A percentile compares a stretch with the other conserved stretches of the same genome.
Conservation (phyloP, 2,888 invertebrate genomes). For the Orthonychiurus folsomi region DNA sequence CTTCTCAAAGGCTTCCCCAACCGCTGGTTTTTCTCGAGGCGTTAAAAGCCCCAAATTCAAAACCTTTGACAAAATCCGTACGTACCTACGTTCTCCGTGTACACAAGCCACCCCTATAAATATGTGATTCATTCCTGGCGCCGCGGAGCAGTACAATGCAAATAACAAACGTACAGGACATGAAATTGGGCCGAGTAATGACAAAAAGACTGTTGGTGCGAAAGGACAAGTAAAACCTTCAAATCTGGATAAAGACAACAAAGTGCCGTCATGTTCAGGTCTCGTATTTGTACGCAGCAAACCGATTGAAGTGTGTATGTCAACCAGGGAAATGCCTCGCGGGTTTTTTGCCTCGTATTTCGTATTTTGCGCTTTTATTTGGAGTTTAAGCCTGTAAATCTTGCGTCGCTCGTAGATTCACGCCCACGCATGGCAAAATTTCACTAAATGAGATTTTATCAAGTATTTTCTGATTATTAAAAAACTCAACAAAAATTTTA, state of each 20-base stretch:
- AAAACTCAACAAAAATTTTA: neutral
- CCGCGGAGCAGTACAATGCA: neutral
- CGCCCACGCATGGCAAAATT: no score
- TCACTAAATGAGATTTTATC: no score
- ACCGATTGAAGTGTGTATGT: neutral
- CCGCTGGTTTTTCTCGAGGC: slow-evolving; percentile 2
- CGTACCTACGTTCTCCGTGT: no score
- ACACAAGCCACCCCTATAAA: neutral
- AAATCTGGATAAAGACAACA: neutral
- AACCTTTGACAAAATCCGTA: no score
- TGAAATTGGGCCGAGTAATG: neutral
- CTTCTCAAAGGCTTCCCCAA: neutral
- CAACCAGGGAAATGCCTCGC: neutral
- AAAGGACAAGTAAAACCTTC: neutral
- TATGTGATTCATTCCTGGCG: neutral
- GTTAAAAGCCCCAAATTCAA: neutral
- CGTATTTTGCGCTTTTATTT: no score
- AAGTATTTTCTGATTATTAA: no score
- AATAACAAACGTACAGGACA: neutral
- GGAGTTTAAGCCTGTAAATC: no score
- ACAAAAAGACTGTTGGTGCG: neutral
- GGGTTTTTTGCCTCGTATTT: no score
- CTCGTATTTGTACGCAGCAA: neutral
- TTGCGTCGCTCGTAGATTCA: no score
- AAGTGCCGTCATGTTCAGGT: neutral